Evolutionary conservation across 2,797 vertebrate genomes (phyloP).

Genomic region (Melopsittacus undulatus): DNA sequence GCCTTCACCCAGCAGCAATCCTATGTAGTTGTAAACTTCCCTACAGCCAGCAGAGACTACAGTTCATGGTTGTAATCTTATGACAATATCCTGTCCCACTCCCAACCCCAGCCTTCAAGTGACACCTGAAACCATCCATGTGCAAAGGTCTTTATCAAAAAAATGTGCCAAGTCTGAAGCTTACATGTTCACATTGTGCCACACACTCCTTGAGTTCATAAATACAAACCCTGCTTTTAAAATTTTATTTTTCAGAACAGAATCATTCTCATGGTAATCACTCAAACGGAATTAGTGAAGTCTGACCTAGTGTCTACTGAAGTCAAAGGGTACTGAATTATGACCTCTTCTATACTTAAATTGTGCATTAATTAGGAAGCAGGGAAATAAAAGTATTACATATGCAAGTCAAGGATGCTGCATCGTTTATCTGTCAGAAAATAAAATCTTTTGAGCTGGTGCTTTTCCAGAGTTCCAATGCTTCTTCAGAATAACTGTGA

Average conservation of each 20-base stretch:
- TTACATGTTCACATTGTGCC: background rate
- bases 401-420: background rate
- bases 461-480: background rate
- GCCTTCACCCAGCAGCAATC: background rate
- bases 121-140: background rate
- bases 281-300: background rate
- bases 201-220: background rate
- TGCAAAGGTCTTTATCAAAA: background rate
- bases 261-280: background rate
- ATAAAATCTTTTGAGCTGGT: background rate
- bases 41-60: background rate
- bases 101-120: background rate
- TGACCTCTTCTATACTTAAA: background rate
- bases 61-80: background rate
- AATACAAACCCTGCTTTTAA: background rate
- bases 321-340: background rate
- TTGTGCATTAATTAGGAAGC: background rate
- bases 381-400: background rate
- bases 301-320: background rate
- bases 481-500: background rate
- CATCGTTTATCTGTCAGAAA: background rate
- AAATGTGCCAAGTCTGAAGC: background rate
- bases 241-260: background rate
- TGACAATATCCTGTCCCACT: background rate
- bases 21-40: background rate